Conservation (phyloP, 1,140 invertebrate species). For the Temnothorax nylanderi region DNA sequence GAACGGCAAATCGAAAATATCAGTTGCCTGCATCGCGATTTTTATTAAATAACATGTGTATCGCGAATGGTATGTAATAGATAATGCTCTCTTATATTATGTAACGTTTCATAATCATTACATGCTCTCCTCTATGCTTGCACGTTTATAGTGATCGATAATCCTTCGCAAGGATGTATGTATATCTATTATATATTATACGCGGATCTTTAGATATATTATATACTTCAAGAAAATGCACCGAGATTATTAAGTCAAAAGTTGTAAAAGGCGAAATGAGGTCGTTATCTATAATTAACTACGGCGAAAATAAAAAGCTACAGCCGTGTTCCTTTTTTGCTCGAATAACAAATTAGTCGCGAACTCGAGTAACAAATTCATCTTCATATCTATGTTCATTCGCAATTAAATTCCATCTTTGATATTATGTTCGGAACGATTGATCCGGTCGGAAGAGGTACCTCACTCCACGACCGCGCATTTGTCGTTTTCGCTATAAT, state of each 20-base stretch:
- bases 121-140: background rate
- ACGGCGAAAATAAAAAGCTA: background rate
- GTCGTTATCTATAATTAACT: conserved; percentile 25
- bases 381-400: conserved; percentile 52
- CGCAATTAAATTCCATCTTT: conserved; percentile 67
- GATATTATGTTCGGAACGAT: conserved; percentile 46
- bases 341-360: conserved; percentile 59
- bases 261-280: conserved; percentile 4
- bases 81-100: background rate
- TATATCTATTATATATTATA: background rate
- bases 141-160: background rate
- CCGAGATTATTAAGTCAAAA: conserved; percentile 34
- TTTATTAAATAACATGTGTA: background rate
- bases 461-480: conserved; percentile 27
- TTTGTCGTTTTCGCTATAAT: conserved; percentile 55
- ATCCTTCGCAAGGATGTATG: background rate
- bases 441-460: conserved; percentile 54
- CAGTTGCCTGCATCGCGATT: background rate
- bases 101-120: conserved; percentile 1
- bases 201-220: background rate
- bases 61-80: background rate
- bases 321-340: background rate
- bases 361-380: conserved; percentile 1
- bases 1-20: conserved; percentile 6
- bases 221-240: background rate